A percentile compares a stretch with the other conserved stretches of the same genome.
Evolutionary conservation across 2,797 vertebrate species (phyloP).

Genomic region (Acridotheres tristis): DNA sequence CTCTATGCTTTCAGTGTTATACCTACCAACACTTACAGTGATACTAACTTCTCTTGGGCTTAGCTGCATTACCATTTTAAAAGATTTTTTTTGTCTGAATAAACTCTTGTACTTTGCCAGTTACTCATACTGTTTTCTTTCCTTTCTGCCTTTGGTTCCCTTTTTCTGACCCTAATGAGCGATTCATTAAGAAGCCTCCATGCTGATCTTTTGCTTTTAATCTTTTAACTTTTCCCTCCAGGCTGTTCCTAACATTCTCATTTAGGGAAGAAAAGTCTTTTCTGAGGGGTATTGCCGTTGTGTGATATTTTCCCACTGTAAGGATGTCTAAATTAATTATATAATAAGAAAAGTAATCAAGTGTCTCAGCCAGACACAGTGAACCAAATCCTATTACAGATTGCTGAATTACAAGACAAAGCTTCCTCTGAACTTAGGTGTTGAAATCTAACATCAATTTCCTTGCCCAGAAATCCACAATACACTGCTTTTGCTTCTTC

Average conservation of each 20-base stretch:
- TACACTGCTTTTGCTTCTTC: background rate
- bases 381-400: conserved; percentile 39
- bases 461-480: background rate
- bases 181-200: conserved; percentile 65
- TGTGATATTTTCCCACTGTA: conserved; percentile 29
- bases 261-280: conserved; percentile 46
- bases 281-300: background rate
- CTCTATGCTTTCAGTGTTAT: background rate
- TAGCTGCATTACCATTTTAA: conserved; percentile 38
- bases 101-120: conserved; percentile 17
- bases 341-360: conserved; percentile 42
- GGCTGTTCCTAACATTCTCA: conserved; percentile 52
- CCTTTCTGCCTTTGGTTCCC: conserved; percentile 26
- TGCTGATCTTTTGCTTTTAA: conserved; percentile 61
- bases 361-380: conserved; percentile 16
- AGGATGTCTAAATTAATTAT: conserved; percentile 44
- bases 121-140: conserved; percentile 23
- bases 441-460: background rate
- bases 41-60: background rate
- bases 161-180: conserved; percentile 60
- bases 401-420: conserved; percentile 22
- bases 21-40: background rate
- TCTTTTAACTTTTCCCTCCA: conserved; percentile 64
- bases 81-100: conserved; percentile 18
- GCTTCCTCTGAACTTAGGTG: background rate